Base-by-base conservation (phyloP, 92 coral and sea anemone genomes). In the Palythoa grandis region DNA sequence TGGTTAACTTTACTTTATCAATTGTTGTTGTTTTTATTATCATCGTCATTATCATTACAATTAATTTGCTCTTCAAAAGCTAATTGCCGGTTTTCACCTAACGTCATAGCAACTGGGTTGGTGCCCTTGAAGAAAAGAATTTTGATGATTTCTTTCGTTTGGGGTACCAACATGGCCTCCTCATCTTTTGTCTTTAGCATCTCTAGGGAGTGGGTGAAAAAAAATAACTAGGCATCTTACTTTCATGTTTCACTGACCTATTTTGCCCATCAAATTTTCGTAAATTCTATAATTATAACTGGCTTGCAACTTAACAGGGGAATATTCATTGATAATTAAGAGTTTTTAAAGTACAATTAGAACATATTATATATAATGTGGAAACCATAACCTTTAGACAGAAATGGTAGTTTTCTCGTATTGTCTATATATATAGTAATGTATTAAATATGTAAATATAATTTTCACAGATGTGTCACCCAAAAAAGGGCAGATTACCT, bases 361-460 rank as follows among this genome's bases (percentile, higher is more conserved):
- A 54, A 53, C 61, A 76, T 22, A 13, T 47, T 22, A 13, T 47
- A 19, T 58, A 69, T 69, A 68, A 76, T 29, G 39, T 63, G 39
- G 57, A 53, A 80, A 50, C 43, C 60, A 66, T 37, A 43, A 5
- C 74, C 37, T 69, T 66, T 80, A 48, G 60, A 47, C 9, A 80
- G 54, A 80, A 66, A 25, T 66, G 74, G 72, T 68, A 29, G 5
- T 80, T 66, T 66, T 76, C 23, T 70, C 65, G 23, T 80, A 35
- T 23, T 3, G 4, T 11, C 20, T 5, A 63, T 47, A 17, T 80
- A 52, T 80, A 66, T 63, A 48, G 38, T 39, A 35, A 71, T 77
- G 85, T 80, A 80, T 80, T 78, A 80, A 63, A 80, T 80, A 80
- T 80, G 85, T 80, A 80, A 66, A 80, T 80, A 80, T 80, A 80